phyloP scores from a whole-genome alignment of 1,140 invertebrate genomes.

The Cotesia glomerata region DNA sequence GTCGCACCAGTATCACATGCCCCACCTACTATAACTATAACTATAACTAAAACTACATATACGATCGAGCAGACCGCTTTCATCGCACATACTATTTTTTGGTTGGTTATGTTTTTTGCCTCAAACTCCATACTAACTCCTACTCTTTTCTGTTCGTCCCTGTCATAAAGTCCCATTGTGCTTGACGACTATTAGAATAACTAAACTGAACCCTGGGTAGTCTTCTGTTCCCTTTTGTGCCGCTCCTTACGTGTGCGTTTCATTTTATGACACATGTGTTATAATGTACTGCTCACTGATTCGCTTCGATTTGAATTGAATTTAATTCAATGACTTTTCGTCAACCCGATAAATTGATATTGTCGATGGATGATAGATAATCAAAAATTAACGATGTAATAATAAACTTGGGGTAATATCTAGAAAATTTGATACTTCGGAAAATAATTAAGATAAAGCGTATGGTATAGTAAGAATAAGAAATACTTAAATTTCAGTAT shows the following conservation, averaged over 20 bases:
- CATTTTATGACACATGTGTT: constrained; percentile 46
- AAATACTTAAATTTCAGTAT: too few species aligned
- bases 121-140: background rate
- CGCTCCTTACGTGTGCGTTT: background rate
- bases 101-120: background rate
- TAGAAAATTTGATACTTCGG: too few species aligned
- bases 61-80: too few species aligned
- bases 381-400: too few species aligned
- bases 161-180: constrained; percentile 35
- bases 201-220: constrained; percentile 35
- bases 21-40: constrained; percentile 19
- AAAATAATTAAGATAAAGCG: background rate
- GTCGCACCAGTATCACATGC: constrained; percentile 35
- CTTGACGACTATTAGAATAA: constrained; percentile 48
- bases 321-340: too few species aligned
- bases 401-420: too few species aligned
- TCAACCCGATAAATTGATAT: background rate
- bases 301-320: background rate
- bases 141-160: constrained; percentile 32
- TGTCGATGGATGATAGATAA: too few species aligned
- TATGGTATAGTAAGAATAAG: too few species aligned
- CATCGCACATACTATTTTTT: background rate
- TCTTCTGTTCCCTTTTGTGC: background rate
- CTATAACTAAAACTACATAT: constrained; percentile 26
- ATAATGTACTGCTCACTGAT: background rate